Conservation (phyloP, 2,888 invertebrate genomes). For the Ecliptopera silaceata region DNA sequence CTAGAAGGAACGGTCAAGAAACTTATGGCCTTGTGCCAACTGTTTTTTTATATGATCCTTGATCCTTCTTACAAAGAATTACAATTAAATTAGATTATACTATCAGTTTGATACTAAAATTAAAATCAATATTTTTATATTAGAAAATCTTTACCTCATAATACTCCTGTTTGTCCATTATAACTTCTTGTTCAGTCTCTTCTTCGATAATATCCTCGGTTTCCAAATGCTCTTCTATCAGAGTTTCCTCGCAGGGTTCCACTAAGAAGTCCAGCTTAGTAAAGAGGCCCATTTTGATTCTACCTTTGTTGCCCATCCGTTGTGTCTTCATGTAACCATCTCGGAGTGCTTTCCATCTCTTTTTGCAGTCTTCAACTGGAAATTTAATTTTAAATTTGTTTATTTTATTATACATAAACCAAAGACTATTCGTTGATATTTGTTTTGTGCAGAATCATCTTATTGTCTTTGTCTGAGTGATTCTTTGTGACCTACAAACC, state of each 20-base stretch:
- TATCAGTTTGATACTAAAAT: background rate
- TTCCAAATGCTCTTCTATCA: constrained; percentile 38
- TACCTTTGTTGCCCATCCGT: constrained; percentile 65
- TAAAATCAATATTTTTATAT: no score
- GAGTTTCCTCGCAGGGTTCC: constrained; percentile 40
- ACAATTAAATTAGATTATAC: no score
- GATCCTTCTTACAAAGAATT: no score
- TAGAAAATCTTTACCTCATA: constrained; percentile 60
- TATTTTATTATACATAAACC: background rate
- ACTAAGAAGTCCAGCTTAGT: constrained; percentile 69
- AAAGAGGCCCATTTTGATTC: constrained; percentile 60
- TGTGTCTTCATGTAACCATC: constrained; percentile 80
- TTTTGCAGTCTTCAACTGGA: constrained; percentile 82
- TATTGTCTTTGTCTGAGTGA: no score
- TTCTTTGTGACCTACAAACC: no score
- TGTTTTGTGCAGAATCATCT: no score
- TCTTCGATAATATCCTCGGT: constrained; percentile 35
- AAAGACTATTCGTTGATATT: no score
- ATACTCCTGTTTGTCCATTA: constrained; percentile 75
- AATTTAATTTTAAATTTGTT: constrained; percentile 33
- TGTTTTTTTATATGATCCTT: no score
- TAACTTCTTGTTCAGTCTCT: constrained; percentile 62
- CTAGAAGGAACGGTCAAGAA: no score
- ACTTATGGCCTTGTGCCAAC: no score
- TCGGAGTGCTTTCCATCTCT: constrained; percentile 80